Conservation (phyloP, 2,888 invertebrate species). For the Bellardia bayeri region DNA sequence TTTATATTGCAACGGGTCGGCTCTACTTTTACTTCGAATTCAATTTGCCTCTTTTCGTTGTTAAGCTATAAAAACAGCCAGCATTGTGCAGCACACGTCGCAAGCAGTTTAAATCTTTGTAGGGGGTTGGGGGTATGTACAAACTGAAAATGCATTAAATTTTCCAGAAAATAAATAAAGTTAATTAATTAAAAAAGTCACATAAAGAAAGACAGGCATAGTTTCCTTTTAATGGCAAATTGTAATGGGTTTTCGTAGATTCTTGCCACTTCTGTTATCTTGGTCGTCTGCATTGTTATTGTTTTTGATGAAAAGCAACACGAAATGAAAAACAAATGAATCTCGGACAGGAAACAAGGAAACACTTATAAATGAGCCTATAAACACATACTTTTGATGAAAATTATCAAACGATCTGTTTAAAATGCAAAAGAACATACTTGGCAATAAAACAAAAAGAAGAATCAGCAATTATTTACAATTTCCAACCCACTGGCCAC, state of each 20-base stretch:
- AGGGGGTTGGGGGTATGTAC: neutral
- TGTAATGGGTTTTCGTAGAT: slow-evolving; percentile 53
- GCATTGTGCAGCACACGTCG: neutral
- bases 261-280: slow-evolving; percentile 16
- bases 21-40: neutral
- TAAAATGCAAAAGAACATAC: slow-evolving; percentile 26
- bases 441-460: neutral
- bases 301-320: neutral
- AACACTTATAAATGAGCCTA: slow-evolving; percentile 40
- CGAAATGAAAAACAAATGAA: neutral
- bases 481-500: neutral
- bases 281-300: neutral
- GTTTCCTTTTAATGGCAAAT: slow-evolving; percentile 60
- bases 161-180: slow-evolving; percentile 70
- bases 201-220: slow-evolving; percentile 46
- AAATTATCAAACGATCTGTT: slow-evolving; percentile 39
- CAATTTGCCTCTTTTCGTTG: neutral
- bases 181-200: slow-evolving; percentile 72
- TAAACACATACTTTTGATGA: slow-evolving; percentile 52
- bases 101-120: slow-evolving; percentile 27
- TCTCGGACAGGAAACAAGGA: neutral
- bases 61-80: neutral
- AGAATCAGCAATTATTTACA: neutral
- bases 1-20: slow-evolving; percentile 35
- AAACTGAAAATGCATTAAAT: slow-evolving; percentile 61